These are phyloP conservation scores for Holotrichia oblita DNA, from an alignment of 1,140 invertebrate species.

Conservation along the genomic window DNA sequence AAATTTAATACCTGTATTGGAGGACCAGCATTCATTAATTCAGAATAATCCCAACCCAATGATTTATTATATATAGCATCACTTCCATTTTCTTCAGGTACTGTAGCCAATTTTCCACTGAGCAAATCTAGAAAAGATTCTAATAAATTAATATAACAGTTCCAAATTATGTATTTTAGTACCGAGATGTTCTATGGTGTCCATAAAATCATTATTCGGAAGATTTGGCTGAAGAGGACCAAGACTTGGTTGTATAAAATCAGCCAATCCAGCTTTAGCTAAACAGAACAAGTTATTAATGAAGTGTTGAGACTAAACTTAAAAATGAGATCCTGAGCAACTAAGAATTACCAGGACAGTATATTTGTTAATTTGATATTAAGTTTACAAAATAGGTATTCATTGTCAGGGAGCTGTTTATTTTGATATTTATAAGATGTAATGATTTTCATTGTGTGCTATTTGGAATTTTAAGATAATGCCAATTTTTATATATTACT, in stretches of 20 bases:
- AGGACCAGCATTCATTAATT: constrained; percentile 58
- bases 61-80: constrained; percentile 49
- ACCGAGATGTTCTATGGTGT: constrained; percentile 87
- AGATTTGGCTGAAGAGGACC: constrained; percentile 96
- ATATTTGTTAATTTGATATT: no score
- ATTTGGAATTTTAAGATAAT: no score
- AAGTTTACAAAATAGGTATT: no score
- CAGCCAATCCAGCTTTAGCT: constrained; percentile 80
- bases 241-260: constrained; percentile 98
- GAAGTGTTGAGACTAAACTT: no score
- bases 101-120: constrained; percentile 68
- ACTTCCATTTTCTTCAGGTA: constrained; percentile 68
- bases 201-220: constrained; percentile 88
- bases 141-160: constrained; percentile 10
- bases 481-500: no score
- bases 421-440: no score
- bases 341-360: no score
- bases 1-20: constrained; percentile 36
- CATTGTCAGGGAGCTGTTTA: no score
- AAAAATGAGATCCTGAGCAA: no score
- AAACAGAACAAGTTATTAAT: constrained; percentile 42
- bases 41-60: constrained; percentile 59
- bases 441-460: no score
- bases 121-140: constrained; percentile 66
- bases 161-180: constrained; percentile 43